Conservation (phyloP, 2,797 vertebrate genomes). For the Remorina albescens region DNA sequence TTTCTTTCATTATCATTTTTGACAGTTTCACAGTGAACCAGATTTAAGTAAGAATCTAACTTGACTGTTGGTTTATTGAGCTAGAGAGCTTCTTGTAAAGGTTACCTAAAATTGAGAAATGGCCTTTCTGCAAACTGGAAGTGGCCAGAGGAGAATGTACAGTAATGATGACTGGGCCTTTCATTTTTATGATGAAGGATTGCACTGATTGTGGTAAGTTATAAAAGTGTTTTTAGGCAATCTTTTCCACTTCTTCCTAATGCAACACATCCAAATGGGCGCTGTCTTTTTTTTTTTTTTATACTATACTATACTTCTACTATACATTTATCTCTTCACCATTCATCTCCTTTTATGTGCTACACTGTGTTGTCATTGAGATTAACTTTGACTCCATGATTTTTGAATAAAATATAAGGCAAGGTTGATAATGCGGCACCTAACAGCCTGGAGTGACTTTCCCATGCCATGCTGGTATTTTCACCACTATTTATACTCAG, state of each 20-base stretch:
- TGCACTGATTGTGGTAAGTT: not conserved
- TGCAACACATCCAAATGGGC: not conserved
- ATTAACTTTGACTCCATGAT: conserved; percentile 5
- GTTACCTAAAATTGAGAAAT: not conserved
- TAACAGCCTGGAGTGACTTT: conserved; percentile 7
- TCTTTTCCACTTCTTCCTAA: too few species aligned
- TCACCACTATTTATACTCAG: conserved; percentile 62
- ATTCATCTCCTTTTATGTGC: not conserved
- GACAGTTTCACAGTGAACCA: not conserved
- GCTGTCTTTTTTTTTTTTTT: not conserved
- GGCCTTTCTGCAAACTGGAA: not conserved
- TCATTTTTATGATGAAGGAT: not conserved
- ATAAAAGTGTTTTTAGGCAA: too few species aligned
- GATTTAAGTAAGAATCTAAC: not conserved
- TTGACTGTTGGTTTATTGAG: not conserved
- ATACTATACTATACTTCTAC: too few species aligned
- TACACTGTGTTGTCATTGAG: conserved; percentile 1
- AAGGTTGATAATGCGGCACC: conserved; percentile 13
- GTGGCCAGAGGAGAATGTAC: not conserved
- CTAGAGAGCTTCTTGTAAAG: not conserved
- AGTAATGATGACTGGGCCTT: not conserved
- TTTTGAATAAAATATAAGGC: conserved; percentile 8
- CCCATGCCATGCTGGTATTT: conserved; percentile 38
- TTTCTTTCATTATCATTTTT: not conserved
- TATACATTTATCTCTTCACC: not conserved